Conservation (phyloP, 1,140 invertebrate species). For the Cydia amplana region DNA sequence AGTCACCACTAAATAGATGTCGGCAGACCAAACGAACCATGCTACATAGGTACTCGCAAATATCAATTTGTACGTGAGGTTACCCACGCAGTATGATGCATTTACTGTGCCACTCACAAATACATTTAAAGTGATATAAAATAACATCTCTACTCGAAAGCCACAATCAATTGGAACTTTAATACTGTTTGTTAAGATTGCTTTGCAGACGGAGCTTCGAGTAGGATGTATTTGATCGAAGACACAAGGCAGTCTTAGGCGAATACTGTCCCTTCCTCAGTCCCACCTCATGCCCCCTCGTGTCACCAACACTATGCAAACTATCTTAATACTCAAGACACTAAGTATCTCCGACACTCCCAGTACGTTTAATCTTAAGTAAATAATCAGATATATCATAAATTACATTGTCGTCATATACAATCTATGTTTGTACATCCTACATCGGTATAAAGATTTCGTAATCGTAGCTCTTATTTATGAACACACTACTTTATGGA, state of each 20-base stretch:
- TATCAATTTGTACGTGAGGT: background rate
- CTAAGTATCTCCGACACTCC: constrained; percentile 28
- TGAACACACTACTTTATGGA: constrained; percentile 59
- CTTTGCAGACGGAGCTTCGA: background rate
- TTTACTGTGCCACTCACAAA: background rate
- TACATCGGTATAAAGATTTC: constrained; percentile 27
- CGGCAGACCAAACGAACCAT: background rate
- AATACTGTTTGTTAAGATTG: constrained; percentile 25
- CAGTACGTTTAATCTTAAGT: constrained; percentile 22
- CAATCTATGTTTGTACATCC: constrained; percentile 62
- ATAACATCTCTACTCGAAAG: constrained; percentile 20
- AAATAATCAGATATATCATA: constrained; percentile 39
- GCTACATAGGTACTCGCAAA: background rate
- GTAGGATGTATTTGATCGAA: constrained; percentile 29
- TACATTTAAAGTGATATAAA: constrained; percentile 1
- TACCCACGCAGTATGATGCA: background rate
- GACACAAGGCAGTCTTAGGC: constrained; percentile 20
- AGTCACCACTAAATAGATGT: constrained; percentile 10
- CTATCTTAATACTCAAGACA: constrained; percentile 22
- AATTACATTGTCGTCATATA: constrained; percentile 52
- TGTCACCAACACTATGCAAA: background rate
- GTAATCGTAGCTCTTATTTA: constrained; percentile 38
- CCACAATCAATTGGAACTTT: constrained; percentile 25
- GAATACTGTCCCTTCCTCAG: background rate
- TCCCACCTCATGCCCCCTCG: constrained; percentile 3